Base-by-base conservation (phyloP, 53 echinoderm and acorn worm species). In the Antedon mediterranea region DNA sequence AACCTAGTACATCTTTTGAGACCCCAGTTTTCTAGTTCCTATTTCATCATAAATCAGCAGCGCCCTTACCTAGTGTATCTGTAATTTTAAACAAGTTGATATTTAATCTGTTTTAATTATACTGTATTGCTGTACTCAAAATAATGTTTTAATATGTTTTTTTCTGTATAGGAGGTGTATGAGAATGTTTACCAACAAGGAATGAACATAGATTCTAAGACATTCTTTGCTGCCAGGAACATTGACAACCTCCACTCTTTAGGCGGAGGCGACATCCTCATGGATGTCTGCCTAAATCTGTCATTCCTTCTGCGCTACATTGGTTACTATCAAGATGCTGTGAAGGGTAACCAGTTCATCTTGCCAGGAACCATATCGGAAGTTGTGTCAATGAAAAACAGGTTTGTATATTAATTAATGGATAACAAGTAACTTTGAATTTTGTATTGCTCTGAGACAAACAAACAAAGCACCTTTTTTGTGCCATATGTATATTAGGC, bases 281-380 rank as follows among this genome's bases (percentile, higher is more conserved):
- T 95, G 8, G 91, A 95, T 43, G 91, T 95, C 28, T 95, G 95
- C 71, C 91, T 95, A 0, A 95, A 95, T 76, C 84, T 95, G 79
- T 91, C 95, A 3, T 95, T 89, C 85, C 78, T 95, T 5, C 89
- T 92, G 74, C 81, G 95, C 8, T 95, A 95, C 85, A 91, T 95
- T 86, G 91, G 91, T 33, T 87, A 85, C 74, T 95, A 92, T 80
- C 82, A 83, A 74, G 95, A 95, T 34, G 91, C 95, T 0, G 87
- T 89, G n/a, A 87, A 83, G 28, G 95, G 95, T 13, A 78, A 89
- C 30, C 89, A 83, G 14, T 88, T 95, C 33, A 85, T 81, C n/a
- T 71, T 95, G 79, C 95, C 95, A 0, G 87, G 84, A 32, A 91
- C 85, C 3, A 77, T 83, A 18, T 76, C 31, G 18, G 95, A 95